Conservation (phyloP, 2,888 invertebrate genomes). For the Myathropa florea region DNA sequence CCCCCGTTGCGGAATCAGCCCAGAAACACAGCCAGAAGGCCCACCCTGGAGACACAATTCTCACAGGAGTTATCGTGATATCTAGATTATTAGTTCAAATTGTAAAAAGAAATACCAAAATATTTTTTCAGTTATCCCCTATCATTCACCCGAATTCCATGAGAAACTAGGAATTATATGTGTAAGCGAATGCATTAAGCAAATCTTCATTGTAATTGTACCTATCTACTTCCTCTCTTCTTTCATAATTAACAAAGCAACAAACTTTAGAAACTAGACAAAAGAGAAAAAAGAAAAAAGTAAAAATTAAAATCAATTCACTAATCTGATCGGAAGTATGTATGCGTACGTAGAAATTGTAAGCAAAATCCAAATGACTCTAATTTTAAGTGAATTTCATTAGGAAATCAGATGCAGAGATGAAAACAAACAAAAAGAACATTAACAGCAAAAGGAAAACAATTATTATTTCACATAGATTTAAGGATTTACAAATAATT, state of each 20-base stretch:
- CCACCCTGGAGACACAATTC: slow-evolving; percentile 81
- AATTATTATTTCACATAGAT: slow-evolving; percentile 19
- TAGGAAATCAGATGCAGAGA: slow-evolving; percentile 15
- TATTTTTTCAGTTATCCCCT: slow-evolving; percentile 38
- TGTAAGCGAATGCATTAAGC: slow-evolving; percentile 31
- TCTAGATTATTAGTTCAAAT: slow-evolving; percentile 79
- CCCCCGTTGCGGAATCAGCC: slow-evolving; percentile 80
- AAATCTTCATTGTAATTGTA: slow-evolving; percentile 47
- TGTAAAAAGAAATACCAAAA: slow-evolving; percentile 59
- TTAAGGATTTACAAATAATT: slow-evolving; percentile 42
- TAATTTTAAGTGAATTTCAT: slow-evolving; percentile 47
- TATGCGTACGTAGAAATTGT: slow-evolving; percentile 40
- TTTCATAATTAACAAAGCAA: slow-evolving; percentile 11
- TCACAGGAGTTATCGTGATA: slow-evolving; percentile 82
- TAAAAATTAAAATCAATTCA: slow-evolving; percentile 34
- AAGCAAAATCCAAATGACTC: slow-evolving; percentile 51
- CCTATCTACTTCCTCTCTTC: slow-evolving; percentile 34
- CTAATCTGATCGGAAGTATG: slow-evolving; percentile 48
- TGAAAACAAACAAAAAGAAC: slow-evolving; percentile 4
- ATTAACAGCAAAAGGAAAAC: background rate
- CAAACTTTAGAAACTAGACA: background rate
- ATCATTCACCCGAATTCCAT: slow-evolving; percentile 37
- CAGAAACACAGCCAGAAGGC: slow-evolving; percentile 79
- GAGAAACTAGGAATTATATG: slow-evolving; percentile 32
- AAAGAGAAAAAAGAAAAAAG: background rate